Conservation (phyloP, 2,888 invertebrate species). For the Leucoma salicis region DNA sequence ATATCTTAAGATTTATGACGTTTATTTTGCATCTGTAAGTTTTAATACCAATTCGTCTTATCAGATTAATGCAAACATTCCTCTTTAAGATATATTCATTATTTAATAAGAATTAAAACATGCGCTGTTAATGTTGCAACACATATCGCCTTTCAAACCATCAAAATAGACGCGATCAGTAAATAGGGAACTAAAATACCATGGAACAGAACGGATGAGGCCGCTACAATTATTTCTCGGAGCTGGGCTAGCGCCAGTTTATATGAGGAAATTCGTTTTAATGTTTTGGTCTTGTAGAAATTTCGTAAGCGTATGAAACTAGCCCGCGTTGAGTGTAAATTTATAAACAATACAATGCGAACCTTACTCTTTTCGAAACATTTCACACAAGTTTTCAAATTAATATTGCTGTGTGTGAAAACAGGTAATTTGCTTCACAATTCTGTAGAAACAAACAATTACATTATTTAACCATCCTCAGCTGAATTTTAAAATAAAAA, state of each 20-base stretch:
- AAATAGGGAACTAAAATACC: slow-evolving; percentile 46
- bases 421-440: slow-evolving; percentile 14
- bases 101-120: slow-evolving; percentile 8
- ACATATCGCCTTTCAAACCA: slow-evolving; percentile 35
- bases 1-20: slow-evolving; percentile 45
- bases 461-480: not conserved
- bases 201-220: slow-evolving; percentile 38
- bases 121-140: slow-evolving; percentile 26
- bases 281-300: slow-evolving; percentile 47
- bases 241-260: slow-evolving; percentile 53
- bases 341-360: slow-evolving; percentile 48
- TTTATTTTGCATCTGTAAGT: slow-evolving; percentile 32
- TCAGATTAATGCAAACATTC: slow-evolving; percentile 3
- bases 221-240: slow-evolving; percentile 44
- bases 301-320: slow-evolving; percentile 48
- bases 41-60: slow-evolving; percentile 34
- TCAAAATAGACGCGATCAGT: slow-evolving; percentile 43
- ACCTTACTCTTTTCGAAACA: slow-evolving; percentile 43
- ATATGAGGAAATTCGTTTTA: slow-evolving; percentile 58
- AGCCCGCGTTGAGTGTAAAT: slow-evolving; percentile 40
- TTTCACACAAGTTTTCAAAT: slow-evolving; percentile 37
- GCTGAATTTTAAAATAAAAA: not conserved
- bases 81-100: slow-evolving; percentile 3
- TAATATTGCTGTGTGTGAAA: slow-evolving; percentile 20
- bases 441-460: slow-evolving; percentile 7